Evolutionary conservation across 2,888 invertebrate genomes (phyloP), one percentile per base, ranked within the genome.

Genomic region (Lasioglossum oenotherae): DNA sequence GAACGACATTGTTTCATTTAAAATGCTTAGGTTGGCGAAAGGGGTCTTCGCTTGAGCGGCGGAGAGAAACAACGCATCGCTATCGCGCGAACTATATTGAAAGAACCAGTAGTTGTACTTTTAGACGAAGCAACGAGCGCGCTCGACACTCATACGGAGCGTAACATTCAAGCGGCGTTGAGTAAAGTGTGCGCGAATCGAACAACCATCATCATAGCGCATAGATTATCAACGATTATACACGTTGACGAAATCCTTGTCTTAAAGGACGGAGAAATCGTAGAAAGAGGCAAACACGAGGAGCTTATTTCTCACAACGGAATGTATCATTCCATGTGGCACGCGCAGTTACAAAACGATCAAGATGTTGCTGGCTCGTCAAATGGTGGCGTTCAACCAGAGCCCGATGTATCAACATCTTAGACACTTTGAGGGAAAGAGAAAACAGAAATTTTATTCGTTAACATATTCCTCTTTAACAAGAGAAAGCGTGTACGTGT

Each of bases 51-150:
- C 87, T 96, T 99, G 85, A 99, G 99, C 94, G 99, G 99, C 2
- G 99, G 99, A 2, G 99, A 99, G 95, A 99, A 99, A 93, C 99
- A 99, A 95, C 96, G 99, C 89, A 98, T 99, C 82, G 99, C 99
- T 0, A 99, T 99, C 88, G 99, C 99, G 0, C 96, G 99, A 87
- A 99, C 99, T 0, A 96, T 99, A 41, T 96, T 99, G 41, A 99
- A 99, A 95, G 96, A 98, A 4, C 99, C 99, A 0, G 96, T 97
- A 60, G 97, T 99, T 85, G 98, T 99, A 16, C 96, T 99, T 5
- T 95, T 99, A 14, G 99, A 99, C 95, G 99, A 99, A 96, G 99
- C 98, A 2, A 98, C 98, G 0, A 99, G 99, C 79, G 99, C 99
- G 0, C 96, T 99, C 57, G 99, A 99, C 94, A 99, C 99, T 0